Percentiles rank a stretch among this genome's conserved stretches.
These are phyloP conservation scores for Ormyrus labotus DNA, from an alignment of 2,888 invertebrate species.

Conservation along the genomic window DNA sequence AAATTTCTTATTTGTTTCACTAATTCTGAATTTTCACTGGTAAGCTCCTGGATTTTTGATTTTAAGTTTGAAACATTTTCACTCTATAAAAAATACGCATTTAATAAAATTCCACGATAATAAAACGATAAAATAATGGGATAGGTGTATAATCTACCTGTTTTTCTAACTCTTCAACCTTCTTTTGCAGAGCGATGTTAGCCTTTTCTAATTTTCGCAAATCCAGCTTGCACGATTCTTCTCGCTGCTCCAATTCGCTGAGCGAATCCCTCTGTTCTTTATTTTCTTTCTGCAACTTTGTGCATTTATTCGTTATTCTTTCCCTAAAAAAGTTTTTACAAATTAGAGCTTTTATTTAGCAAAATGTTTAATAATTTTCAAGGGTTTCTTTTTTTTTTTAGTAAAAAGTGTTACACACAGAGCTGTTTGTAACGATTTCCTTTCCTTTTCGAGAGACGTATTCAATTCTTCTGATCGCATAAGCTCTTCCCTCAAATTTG, in stretches of 20 bases:
- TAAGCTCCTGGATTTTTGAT: conserved; percentile 56
- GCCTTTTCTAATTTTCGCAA: conserved; percentile 60
- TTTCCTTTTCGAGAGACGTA: conserved; percentile 20
- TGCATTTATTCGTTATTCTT: conserved; percentile 57
- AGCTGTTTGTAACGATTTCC: conserved; percentile 22
- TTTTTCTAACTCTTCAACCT: conserved; percentile 58
- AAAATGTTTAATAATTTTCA: no score
- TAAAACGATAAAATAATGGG: background rate
- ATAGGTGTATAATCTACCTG: conserved; percentile 54
- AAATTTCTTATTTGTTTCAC: conserved; percentile 49
- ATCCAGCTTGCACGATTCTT: conserved; percentile 55
- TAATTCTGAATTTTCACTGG: conserved; percentile 58
- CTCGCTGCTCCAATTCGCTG: conserved; percentile 54
- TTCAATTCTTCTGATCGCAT: conserved; percentile 59
- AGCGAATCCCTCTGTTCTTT: conserved; percentile 62
- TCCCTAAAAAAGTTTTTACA: conserved; percentile 55
- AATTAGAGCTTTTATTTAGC: background rate
- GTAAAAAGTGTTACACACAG: conserved; percentile 11
- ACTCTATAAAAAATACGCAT: conserved; percentile 51
- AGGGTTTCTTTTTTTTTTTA: no score
- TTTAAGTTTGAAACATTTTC: conserved; percentile 56
- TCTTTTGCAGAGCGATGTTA: conserved; percentile 49
- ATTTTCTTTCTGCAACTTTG: conserved; percentile 60
- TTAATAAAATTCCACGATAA: background rate
- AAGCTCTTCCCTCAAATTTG: conserved; percentile 61